These are phyloP conservation scores for Gymnocephalus cernua DNA, from an alignment of 2,113 vertebrate species.

Conservation along the genomic window DNA sequence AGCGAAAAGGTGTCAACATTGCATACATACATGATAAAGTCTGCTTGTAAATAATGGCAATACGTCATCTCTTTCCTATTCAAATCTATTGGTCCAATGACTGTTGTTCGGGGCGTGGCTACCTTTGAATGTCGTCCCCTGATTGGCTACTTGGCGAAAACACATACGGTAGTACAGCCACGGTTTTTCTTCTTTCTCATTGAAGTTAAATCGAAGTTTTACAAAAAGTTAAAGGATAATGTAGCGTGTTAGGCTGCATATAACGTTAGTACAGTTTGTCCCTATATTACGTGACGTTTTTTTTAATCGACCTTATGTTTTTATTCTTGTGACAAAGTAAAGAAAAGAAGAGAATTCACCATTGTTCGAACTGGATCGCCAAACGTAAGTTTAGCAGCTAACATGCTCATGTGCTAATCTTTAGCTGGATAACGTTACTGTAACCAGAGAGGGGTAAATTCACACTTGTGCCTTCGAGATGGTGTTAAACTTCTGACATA, in stretches of 20 bases:
- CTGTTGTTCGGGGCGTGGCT: conserved; percentile 59
- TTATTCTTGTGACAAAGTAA: conserved; percentile 19
- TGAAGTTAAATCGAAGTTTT: conserved; percentile 65
- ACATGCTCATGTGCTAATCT: conserved; percentile 61
- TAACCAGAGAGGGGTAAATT: background rate
- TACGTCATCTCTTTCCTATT: conserved; percentile 71
- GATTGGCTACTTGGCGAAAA: conserved; percentile 74
- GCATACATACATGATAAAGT: background rate
- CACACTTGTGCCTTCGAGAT: background rate
- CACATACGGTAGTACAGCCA: conserved; percentile 8
- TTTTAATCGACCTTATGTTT: background rate
- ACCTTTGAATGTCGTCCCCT: conserved; percentile 78
- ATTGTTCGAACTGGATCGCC: conserved; percentile 81
- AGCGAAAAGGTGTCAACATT: background rate
- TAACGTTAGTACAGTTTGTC: background rate
- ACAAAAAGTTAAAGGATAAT: conserved; percentile 32
- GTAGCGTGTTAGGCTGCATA: background rate
- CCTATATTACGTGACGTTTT: fast-evolving
- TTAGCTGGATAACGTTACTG: background rate
- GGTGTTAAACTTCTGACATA: background rate
- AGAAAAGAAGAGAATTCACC: conserved; percentile 48
- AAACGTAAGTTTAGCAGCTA: conserved; percentile 79
- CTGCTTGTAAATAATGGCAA: background rate
- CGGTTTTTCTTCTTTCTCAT: conserved; percentile 5
- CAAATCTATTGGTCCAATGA: conserved; percentile 80